phyloP scores from a whole-genome alignment of 2,113 vertebrate genomes.

The Pitta sordida region DNA sequence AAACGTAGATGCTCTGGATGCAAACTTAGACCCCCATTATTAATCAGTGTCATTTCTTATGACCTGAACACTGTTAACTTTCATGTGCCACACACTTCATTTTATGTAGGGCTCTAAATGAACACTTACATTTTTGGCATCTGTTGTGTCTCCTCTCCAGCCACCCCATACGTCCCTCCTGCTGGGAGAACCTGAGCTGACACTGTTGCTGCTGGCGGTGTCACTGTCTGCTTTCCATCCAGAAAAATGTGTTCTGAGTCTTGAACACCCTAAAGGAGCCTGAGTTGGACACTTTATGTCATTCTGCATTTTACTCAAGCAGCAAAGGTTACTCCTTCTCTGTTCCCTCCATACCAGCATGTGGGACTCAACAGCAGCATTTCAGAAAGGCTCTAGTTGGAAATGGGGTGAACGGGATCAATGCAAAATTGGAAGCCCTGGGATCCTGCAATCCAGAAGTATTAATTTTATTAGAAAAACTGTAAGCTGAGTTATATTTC shows the following conservation, averaged over 20 bases:
- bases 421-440: background rate
- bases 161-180: background rate
- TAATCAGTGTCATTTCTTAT: background rate
- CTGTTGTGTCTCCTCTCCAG: background rate
- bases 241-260: constrained; percentile 28
- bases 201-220: constrained; percentile 10
- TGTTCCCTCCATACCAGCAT: background rate
- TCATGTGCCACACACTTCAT: background rate
- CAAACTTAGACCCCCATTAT: background rate
- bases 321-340: background rate
- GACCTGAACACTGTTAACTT: background rate
- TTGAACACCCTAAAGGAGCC: constrained; percentile 18
- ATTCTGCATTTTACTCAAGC: constrained; percentile 3
- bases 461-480: background rate
- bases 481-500: background rate
- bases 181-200: constrained; percentile 34
- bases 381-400: background rate
- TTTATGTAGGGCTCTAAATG: background rate
- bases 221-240: constrained; percentile 27
- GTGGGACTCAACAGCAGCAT: background rate
- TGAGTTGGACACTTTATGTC: constrained; percentile 17
- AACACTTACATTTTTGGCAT: background rate
- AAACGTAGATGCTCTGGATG: background rate
- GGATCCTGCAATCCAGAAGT: background rate
- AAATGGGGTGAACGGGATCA: background rate